Conservation (phyloP, 2,113 vertebrate species). For the Scatophagus argus region DNA sequence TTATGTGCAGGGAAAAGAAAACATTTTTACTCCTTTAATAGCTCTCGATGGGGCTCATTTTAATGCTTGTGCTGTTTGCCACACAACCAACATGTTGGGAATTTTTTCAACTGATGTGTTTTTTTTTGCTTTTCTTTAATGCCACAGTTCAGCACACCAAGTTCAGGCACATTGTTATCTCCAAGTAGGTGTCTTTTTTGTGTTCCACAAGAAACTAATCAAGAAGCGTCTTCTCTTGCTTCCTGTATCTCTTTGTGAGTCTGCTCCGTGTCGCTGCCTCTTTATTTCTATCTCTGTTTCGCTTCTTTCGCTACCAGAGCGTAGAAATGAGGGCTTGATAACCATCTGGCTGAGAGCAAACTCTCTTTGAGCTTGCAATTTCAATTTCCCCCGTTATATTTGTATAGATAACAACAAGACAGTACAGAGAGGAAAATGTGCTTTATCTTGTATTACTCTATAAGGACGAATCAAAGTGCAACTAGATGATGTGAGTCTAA, state of each 20-base stretch:
- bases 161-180: conserved; percentile 54
- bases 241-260: conserved; percentile 38
- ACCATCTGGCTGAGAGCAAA: conserved; percentile 73
- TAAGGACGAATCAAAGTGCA: conserved; percentile 39
- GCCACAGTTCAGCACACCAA: conserved; percentile 39
- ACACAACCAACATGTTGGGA: conserved; percentile 33
- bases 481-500: not conserved
- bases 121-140: conserved; percentile 34
- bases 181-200: conserved; percentile 4
- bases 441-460: conserved; percentile 59
- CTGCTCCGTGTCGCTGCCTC: conserved; percentile 27
- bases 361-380: conserved; percentile 72
- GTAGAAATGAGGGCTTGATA: conserved; percentile 67
- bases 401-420: conserved; percentile 61
- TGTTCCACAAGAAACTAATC: conserved; percentile 52
- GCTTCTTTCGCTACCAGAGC: conserved; percentile 45
- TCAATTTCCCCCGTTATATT: conserved; percentile 64
- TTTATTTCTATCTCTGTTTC: conserved; percentile 54
- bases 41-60: conserved; percentile 69
- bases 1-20: conserved; percentile 46
- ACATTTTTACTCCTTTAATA: conserved; percentile 66
- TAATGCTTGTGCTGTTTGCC: conserved; percentile 30
- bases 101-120: conserved; percentile 53
- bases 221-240: conserved; percentile 33
- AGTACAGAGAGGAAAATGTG: conserved; percentile 28